These are phyloP conservation scores for Sarcoramphus papa DNA, from an alignment of 2,797 vertebrate species.

Conservation along the genomic window DNA sequence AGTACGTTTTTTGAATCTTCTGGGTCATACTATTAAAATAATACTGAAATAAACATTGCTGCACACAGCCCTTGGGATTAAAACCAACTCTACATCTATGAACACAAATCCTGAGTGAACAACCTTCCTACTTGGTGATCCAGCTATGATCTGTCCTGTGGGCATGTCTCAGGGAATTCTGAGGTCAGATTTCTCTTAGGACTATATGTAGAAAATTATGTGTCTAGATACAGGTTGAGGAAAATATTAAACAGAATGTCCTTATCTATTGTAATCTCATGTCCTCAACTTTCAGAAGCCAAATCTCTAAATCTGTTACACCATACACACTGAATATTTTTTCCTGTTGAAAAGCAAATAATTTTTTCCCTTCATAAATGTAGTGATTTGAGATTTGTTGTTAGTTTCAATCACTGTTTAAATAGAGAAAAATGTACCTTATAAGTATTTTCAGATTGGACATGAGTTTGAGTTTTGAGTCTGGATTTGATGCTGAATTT, in stretches of 20 bases:
- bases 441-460: neutral
- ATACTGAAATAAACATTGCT: neutral
- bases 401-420: neutral
- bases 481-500: neutral
- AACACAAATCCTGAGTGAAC: neutral
- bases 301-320: neutral
- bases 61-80: neutral
- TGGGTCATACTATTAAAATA: neutral
- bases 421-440: neutral
- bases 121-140: neutral
- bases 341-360: neutral
- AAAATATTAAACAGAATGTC: neutral
- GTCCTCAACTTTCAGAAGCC: neutral
- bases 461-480: neutral
- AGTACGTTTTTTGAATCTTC: neutral
- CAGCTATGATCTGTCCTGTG: neutral
- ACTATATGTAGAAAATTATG: neutral
- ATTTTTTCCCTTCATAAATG: neutral
- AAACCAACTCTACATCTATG: neutral
- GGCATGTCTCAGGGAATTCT: slow-evolving; percentile 26
- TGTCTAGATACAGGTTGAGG: neutral
- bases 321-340: neutral
- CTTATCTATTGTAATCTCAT: neutral
- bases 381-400: neutral
- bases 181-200: neutral